Evolutionary conservation across 2,888 invertebrate genomes (phyloP), one percentile per base, ranked within the genome.

Genomic region (Zootermopsis nevadensis): DNA sequence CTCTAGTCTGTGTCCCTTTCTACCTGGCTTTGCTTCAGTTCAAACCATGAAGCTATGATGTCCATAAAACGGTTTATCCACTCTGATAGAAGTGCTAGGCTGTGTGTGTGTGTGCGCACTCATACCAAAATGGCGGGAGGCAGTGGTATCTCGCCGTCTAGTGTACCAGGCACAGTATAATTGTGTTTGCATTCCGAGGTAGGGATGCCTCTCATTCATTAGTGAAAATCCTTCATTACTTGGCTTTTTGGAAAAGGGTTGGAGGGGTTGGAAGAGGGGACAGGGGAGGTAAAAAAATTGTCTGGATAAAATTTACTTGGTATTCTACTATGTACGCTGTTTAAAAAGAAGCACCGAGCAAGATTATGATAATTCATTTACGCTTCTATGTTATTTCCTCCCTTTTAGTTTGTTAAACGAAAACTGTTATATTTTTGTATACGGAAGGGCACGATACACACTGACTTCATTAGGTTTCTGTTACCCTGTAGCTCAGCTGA

Each of bases 191-290:
- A 82, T 82, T 82, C 77, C 77, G 77, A 82, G 82, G 66, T 77
- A 79, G 82, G 81, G 42, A 22, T 77, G 82, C 82, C 82, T 77
- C 82, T 79, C 79, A 53, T 67, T 82, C 82, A 82, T 82, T 82
- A 82, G 82, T 79, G 82, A 82, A 82, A 82, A 82, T 82, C 82
- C 82, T 82, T 82, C 82, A 82, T 77, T 82, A 69, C 81, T 81
- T 82, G 77, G 76, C 66, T 77, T 77, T 76, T 82, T 77, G 38
- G 76, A 66, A 76, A 60, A 66, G 76, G 42, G 79, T 74, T 74
- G 74, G 74, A 35, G 24, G 35, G 38, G 72, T 15, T 55, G 55
- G 55, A 55, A 60, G n/a, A 15, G 33, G 74, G 38, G 35, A 35
- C n/a, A 27, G 48, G 69, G 82, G 53, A 27, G 77, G 33, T 3